Evolutionary conservation across 2,113 vertebrate genomes (phyloP).

Genomic region (Coryphaenoides rupestris): DNA sequence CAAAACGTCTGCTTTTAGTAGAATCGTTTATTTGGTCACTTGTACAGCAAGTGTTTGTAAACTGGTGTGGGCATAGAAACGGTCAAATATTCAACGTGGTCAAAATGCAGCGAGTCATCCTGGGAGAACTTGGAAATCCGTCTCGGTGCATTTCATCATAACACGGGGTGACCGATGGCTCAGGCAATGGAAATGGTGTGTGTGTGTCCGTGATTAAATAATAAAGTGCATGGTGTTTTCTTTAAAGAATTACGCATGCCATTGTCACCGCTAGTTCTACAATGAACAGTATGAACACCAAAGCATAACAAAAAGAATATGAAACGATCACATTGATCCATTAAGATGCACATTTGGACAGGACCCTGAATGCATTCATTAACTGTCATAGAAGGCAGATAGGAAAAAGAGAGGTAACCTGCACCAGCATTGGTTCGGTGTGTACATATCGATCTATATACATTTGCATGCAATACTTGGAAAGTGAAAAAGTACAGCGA

Average conservation of each 20-base stretch:
- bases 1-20: neutral
- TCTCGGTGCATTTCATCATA: slow-evolving; percentile 20
- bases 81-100: slow-evolving; percentile 22
- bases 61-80: slow-evolving; percentile 41
- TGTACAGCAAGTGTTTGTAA: slow-evolving; percentile 43
- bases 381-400: too few species aligned
- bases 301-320: neutral
- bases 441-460: neutral
- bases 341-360: slow-evolving; percentile 13
- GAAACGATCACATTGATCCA: neutral
- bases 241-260: slow-evolving; percentile 24
- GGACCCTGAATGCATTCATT: too few species aligned
- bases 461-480: slow-evolving; percentile 29
- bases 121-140: too few species aligned
- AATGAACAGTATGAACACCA: neutral
- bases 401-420: too few species aligned
- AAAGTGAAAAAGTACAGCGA: slow-evolving; percentile 25
- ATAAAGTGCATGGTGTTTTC: slow-evolving; percentile 47
- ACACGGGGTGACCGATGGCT: slow-evolving; percentile 41
- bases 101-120: neutral
- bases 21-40: slow-evolving; percentile 48
- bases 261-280: slow-evolving; percentile 28
- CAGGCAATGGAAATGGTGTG: slow-evolving; percentile 44
- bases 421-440: too few species aligned
- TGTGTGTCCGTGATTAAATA: slow-evolving; percentile 23